Evolutionary conservation across 2,113 vertebrate genomes (phyloP).

Genomic region (Zosterops hypoxanthus): DNA sequence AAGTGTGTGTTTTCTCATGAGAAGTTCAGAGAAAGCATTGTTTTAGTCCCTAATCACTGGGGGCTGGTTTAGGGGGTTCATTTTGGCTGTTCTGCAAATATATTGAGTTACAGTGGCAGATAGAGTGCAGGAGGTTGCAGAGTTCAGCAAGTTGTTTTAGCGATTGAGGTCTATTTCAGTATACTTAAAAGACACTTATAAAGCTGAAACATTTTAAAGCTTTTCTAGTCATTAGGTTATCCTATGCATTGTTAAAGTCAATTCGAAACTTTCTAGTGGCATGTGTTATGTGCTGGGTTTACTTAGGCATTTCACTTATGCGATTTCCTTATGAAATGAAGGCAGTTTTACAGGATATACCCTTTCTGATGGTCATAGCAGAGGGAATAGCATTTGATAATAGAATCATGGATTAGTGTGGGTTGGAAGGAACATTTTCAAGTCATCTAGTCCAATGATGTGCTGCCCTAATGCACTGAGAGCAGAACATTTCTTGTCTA

Average conservation of each 20-base stretch:
- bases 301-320: background rate
- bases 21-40: constrained; percentile 36
- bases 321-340: background rate
- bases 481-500: background rate
- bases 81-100: constrained; percentile 60
- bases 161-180: background rate
- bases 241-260: background rate
- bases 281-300: background rate
- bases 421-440: background rate
- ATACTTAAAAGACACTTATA: background rate
- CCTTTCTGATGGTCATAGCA: background rate
- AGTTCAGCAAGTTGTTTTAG: constrained; percentile 30
- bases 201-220: constrained; percentile 29
- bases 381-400: background rate
- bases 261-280: background rate
- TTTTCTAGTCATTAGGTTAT: background rate
- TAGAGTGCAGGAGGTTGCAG: constrained; percentile 44
- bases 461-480: background rate
- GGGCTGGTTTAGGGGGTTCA: constrained; percentile 5
- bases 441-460: background rate
- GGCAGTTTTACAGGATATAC: background rate
- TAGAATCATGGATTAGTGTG: background rate
- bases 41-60: constrained; percentile 37
- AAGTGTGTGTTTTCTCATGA: constrained; percentile 51
- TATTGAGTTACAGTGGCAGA: constrained; percentile 37